Conservation (phyloP, 2,113 vertebrate genomes). For the Platycercus adscitus region DNA sequence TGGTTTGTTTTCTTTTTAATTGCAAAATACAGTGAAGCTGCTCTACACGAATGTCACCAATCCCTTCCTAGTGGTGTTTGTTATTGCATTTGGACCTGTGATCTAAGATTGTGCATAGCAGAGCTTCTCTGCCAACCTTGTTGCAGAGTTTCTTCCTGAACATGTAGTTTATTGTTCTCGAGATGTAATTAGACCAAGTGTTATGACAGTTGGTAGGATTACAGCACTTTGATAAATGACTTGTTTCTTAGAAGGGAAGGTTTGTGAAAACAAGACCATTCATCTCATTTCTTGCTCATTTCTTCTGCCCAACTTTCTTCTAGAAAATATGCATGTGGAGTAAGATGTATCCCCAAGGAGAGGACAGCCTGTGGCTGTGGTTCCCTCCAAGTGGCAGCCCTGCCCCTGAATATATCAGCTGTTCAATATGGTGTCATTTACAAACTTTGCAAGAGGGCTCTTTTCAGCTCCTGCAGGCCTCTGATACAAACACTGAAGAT, state of each 20-base stretch:
- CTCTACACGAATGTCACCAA: not conserved
- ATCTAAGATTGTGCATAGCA: not conserved
- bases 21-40: not conserved
- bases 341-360: not conserved
- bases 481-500: rapidly evolving
- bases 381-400: not conserved
- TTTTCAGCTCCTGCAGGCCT: not conserved
- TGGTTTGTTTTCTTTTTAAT: not conserved
- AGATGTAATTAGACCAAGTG: conserved; percentile 71
- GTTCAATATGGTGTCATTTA: not conserved
- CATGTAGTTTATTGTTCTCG: conserved; percentile 68
- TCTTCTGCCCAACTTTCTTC: not conserved
- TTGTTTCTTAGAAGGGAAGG: conserved; percentile 65
- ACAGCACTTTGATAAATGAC: conserved; percentile 71
- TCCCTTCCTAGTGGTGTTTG: not conserved
- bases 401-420: not conserved
- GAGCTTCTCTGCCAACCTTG: not conserved
- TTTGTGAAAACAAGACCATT: conserved; percentile 61
- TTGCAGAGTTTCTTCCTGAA: conserved; percentile 49
- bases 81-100: conserved; percentile 18
- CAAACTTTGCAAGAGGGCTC: not conserved
- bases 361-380: not conserved
- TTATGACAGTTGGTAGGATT: conserved; percentile 74
- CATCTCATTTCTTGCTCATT: not conserved
- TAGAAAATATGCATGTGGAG: not conserved